These are phyloP conservation scores for Acanthurus leucopareius DNA, from an alignment of 2,797 vertebrate genomes.

Conservation along the genomic window DNA sequence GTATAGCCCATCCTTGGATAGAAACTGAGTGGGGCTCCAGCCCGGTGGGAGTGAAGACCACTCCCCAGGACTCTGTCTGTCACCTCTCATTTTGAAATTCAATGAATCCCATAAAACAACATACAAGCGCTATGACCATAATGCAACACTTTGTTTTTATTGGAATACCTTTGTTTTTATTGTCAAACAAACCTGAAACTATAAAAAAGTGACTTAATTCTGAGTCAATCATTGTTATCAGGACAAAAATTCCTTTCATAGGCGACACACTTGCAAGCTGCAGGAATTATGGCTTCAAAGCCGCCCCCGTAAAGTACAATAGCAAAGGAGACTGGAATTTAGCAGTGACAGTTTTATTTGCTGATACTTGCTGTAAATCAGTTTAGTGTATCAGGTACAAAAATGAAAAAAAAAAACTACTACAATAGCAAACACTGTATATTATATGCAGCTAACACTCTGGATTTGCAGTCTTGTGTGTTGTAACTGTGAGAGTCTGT, in stretches of 20 bases:
- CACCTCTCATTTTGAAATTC: constrained; percentile 68
- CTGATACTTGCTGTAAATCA: constrained; percentile 43
- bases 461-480: too few species aligned
- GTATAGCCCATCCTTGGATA: constrained; percentile 34
- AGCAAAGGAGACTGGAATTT: constrained; percentile 31
- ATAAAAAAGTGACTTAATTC: constrained; percentile 24
- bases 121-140: constrained; percentile 15
- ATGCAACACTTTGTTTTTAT: constrained; percentile 12
- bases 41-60: constrained; percentile 57
- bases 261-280: constrained; percentile 2
- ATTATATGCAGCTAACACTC: constrained; percentile 1
- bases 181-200: neutral
- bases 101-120: constrained; percentile 27
- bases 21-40: constrained; percentile 32
- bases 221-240: constrained; percentile 18
- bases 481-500: neutral
- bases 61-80: constrained; percentile 71
- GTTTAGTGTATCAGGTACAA: constrained; percentile 34
- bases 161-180: neutral
- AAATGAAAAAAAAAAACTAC: constrained; percentile 19
- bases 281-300: constrained; percentile 29
- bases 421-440: neutral
- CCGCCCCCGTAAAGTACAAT: constrained; percentile 16
- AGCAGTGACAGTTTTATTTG: constrained; percentile 49
- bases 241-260: neutral